Evolutionary conservation across 1,140 invertebrate species (phyloP).

Genomic region (Carposina sasakii): DNA sequence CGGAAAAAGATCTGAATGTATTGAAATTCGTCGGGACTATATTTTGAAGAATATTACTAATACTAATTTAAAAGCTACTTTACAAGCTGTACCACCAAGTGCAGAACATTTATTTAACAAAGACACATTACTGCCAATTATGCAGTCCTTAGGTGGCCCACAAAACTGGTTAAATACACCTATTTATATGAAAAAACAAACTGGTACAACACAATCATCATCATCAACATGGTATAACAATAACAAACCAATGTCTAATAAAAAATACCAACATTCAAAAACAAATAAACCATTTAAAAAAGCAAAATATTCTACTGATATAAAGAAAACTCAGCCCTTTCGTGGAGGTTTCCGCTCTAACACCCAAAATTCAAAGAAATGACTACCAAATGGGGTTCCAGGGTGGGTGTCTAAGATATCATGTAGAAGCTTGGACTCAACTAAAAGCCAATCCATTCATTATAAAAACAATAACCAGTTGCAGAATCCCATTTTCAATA

Average conservation of each 20-base stretch:
- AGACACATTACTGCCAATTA: slow-evolving; percentile 20
- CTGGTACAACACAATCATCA: neutral
- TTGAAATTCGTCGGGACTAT: slow-evolving; percentile 25
- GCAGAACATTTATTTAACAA: slow-evolving; percentile 27
- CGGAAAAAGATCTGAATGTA: slow-evolving; percentile 28
- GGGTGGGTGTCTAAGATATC: neutral
- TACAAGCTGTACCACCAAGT: slow-evolving; percentile 26
- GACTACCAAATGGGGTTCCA: neutral
- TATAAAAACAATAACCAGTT: slow-evolving; percentile 22
- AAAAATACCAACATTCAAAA: neutral
- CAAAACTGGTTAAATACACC: slow-evolving; percentile 27
- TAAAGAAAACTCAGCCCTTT: neutral
- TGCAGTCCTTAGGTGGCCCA: slow-evolving; percentile 28
- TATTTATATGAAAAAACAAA: slow-evolving; percentile 2
- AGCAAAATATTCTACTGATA: neutral
- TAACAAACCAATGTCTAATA: neutral
- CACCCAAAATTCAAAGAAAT: neutral
- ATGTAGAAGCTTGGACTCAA: neutral
- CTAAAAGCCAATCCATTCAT: neutral
- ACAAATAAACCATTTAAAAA: neutral
- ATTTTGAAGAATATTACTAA: slow-evolving; percentile 21
- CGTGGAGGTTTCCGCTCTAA: neutral
- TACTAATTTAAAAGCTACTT: slow-evolving; percentile 21
- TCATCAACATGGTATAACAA: neutral
- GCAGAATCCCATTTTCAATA: slow-evolving; percentile 23